phyloP scores from a whole-genome alignment of 2,888 invertebrate species.

The Drosophila nr. perissopoda region DNA sequence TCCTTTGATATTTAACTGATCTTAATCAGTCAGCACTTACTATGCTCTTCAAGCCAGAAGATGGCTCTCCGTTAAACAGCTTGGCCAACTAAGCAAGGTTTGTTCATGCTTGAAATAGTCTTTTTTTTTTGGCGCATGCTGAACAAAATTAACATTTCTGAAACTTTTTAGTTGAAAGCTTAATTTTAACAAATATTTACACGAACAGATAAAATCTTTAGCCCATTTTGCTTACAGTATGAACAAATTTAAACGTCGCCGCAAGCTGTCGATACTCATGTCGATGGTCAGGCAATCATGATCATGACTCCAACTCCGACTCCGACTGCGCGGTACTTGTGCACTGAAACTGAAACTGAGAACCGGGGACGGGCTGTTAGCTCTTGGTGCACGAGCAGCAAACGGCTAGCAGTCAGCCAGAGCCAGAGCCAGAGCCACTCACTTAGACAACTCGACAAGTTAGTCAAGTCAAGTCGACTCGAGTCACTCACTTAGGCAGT shows the following conservation, averaged over 20 bases:
- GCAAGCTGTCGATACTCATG: constrained; percentile 71
- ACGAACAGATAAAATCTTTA: constrained; percentile 73
- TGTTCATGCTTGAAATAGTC: constrained; percentile 1
- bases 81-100: neutral
- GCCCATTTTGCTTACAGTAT: constrained; percentile 68
- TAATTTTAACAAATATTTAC: constrained; percentile 79
- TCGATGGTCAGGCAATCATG: constrained; percentile 68
- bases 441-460: constrained; percentile 56
- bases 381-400: constrained; percentile 27
- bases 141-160: constrained; percentile 43
- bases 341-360: constrained; percentile 9
- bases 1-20: neutral
- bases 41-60: neutral
- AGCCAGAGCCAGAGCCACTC: constrained; percentile 25
- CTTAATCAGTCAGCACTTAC: constrained; percentile 2
- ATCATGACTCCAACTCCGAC: constrained; percentile 34
- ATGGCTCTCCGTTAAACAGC: neutral
- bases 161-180: constrained; percentile 73
- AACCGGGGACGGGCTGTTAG: constrained; percentile 2
- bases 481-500: constrained; percentile 60
- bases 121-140: constrained; percentile 23
- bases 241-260: constrained; percentile 76
- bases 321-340: constrained; percentile 21
- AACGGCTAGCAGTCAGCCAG: constrained; percentile 28
- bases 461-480: constrained; percentile 51